A percentile compares a stretch with the other conserved stretches of the same genome.
phyloP scores from a whole-genome alignment of 2,113 vertebrate genomes.

The Dicentrarchus labrax region DNA sequence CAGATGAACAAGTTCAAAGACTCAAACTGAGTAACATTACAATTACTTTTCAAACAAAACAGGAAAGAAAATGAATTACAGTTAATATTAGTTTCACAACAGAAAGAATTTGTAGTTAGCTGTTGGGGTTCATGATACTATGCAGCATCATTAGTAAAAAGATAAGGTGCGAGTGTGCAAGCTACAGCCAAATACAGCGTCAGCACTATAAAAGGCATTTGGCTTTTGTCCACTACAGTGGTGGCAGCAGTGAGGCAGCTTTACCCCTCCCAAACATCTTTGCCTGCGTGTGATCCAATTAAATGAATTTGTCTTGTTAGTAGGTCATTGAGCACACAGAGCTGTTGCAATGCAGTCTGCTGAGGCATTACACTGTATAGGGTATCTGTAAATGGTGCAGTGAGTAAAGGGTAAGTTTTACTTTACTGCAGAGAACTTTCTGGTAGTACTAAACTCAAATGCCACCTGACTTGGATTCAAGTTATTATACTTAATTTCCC shows the following conservation, averaged over 20 bases:
- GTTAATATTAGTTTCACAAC: background rate
- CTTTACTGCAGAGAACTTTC: too few relatives aligned
- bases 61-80: background rate
- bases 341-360: background rate
- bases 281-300: slow-evolving; percentile 26
- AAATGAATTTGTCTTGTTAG: slow-evolving; percentile 16
- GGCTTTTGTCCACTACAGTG: slow-evolving; percentile 22
- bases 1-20: background rate
- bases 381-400: background rate
- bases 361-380: background rate
- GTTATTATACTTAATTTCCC: background rate
- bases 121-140: background rate
- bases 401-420: slow-evolving; percentile 6
- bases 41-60: background rate
- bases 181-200: slow-evolving; percentile 5
- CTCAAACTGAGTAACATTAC: background rate
- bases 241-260: background rate
- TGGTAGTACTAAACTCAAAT: background rate
- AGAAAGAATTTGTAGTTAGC: background rate
- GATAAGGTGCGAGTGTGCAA: background rate
- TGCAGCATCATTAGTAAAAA: slow-evolving; percentile 24
- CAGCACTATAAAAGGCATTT: slow-evolving; percentile 23
- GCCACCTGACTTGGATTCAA: background rate
- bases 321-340: background rate
- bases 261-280: slow-evolving; percentile 22